A percentile compares a stretch with the other conserved stretches of the same genome.
Conservation (phyloP, 2,797 vertebrate species). For the Ptychobarbus kaznakovi region DNA sequence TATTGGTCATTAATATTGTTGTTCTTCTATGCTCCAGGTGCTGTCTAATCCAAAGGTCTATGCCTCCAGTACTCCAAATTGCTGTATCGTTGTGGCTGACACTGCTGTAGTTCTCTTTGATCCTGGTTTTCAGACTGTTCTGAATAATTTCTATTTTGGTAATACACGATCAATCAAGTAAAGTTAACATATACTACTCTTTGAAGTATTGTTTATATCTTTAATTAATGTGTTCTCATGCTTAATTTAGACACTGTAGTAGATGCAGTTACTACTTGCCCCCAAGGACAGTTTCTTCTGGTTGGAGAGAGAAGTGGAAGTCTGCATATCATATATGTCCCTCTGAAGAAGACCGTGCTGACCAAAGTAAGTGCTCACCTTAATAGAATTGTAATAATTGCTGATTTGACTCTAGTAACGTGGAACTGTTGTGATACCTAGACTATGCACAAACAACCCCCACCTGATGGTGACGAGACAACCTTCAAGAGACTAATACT, state of each 20-base stretch:
- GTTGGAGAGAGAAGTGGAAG: conserved; percentile 94
- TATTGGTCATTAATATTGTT: not conserved
- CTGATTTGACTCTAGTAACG: not conserved
- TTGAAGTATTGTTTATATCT: not conserved
- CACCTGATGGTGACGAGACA: conserved; percentile 36
- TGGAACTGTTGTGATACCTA: conserved; percentile 10
- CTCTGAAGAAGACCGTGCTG: conserved; percentile 87
- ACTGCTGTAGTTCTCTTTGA: conserved; percentile 90
- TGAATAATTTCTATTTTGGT: conserved; percentile 90
- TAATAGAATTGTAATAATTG: not conserved
- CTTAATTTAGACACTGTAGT: conserved; percentile 84
- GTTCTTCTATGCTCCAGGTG: conserved; percentile 72
- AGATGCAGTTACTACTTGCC: conserved; percentile 87
- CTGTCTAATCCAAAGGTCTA: conserved; percentile 77
- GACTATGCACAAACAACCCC: conserved; percentile 46
- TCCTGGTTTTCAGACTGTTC: conserved; percentile 82
- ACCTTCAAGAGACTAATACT: conserved; percentile 59
- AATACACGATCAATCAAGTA: conserved; percentile 49
- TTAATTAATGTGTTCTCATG: not conserved
- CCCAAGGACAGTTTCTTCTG: conserved; percentile 87
- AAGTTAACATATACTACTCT: not conserved
- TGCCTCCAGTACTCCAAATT: conserved; percentile 77
- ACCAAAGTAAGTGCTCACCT: conserved; percentile 81
- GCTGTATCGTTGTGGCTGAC: conserved; percentile 86
- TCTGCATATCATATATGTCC: conserved; percentile 90